phyloP scores from a whole-genome alignment of 1,140 invertebrate species.

The Reticulitermes speratus region DNA sequence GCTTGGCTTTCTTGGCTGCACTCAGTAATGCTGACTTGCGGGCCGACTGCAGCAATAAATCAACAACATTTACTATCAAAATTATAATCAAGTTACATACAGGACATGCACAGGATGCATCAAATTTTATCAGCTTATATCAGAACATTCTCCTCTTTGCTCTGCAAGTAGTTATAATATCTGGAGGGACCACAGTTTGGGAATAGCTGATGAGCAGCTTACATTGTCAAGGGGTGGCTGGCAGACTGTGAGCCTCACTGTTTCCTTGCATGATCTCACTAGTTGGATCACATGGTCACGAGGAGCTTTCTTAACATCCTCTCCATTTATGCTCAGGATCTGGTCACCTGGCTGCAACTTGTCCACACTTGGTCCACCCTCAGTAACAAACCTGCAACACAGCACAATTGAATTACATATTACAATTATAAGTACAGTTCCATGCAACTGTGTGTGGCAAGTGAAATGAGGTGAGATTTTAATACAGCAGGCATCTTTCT shows the following conservation, averaged over 20 bases:
- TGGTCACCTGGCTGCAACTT: slow-evolving; percentile 88
- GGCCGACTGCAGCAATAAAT: slow-evolving; percentile 51
- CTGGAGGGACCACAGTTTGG: too few relatives aligned
- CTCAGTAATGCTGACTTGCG: slow-evolving; percentile 82
- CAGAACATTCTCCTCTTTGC: too few relatives aligned
- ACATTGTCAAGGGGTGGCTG: slow-evolving; percentile 74
- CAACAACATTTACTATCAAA: neutral
- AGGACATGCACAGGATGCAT: neutral
- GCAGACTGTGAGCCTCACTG: slow-evolving; percentile 75
- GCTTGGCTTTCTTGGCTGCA: slow-evolving; percentile 79
- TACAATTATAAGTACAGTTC: too few relatives aligned
- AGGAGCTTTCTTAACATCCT: slow-evolving; percentile 81
- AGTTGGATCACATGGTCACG: slow-evolving; percentile 87
- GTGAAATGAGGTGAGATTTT: too few relatives aligned
- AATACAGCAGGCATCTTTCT: too few relatives aligned
- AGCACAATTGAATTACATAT: neutral
- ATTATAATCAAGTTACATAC: neutral
- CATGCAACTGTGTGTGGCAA: too few relatives aligned
- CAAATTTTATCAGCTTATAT: neutral
- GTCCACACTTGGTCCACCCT: slow-evolving; percentile 85
- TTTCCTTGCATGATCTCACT: slow-evolving; percentile 75
- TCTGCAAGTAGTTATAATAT: too few relatives aligned
- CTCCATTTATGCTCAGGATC: slow-evolving; percentile 84
- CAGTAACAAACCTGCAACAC: slow-evolving; percentile 64
- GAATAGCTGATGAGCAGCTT: slow-evolving; percentile 43